Conservation (phyloP, 2,113 vertebrate genomes). For the Artemisiospiza belli region DNA sequence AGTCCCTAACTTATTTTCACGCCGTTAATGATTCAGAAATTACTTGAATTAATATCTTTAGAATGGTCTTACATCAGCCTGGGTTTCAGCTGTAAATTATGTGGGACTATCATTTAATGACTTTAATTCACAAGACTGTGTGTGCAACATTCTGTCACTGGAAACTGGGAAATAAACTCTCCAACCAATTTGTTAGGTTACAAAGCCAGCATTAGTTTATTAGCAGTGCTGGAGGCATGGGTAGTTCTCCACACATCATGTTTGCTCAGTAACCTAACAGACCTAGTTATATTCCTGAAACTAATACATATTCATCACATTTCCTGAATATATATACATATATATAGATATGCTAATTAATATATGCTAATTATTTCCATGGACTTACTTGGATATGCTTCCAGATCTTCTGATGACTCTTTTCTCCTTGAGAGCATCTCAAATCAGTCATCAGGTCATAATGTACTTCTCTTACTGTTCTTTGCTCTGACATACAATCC, state of each 20-base stretch:
- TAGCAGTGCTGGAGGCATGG: not conserved
- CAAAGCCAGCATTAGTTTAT: not conserved
- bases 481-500: not conserved
- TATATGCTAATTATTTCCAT: not conserved
- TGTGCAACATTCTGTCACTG: not conserved
- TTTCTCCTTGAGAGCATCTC: not conserved
- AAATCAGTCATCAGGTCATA: not conserved
- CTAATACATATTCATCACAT: not conserved
- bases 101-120: not conserved
- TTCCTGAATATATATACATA: not conserved
- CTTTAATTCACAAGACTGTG: not conserved
- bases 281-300: not conserved
- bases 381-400: not conserved
- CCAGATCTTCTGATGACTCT: not conserved
- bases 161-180: not conserved
- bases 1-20: not conserved
- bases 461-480: not conserved
- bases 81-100: not conserved
- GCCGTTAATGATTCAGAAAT: not conserved
- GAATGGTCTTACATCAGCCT: not conserved
- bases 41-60: not conserved
- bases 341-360: not conserved
- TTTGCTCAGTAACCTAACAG: not conserved
- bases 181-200: not conserved
- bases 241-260: not conserved